Evolutionary conservation across 2,888 invertebrate species (phyloP), one percentile per base, ranked within the genome.

Genomic region (Netelia inedita): DNA sequence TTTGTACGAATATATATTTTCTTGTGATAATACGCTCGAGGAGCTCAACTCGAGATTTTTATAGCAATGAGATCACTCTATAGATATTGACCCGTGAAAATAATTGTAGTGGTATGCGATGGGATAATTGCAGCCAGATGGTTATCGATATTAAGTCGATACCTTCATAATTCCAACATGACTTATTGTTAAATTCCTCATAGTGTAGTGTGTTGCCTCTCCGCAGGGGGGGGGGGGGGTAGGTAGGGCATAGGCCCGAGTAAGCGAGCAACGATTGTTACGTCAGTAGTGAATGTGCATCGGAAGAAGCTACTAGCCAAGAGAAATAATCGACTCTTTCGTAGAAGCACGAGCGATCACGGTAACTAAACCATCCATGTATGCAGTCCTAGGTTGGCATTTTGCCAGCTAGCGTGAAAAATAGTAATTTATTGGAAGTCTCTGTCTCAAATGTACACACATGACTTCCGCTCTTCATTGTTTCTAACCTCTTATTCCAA

Each of bases 381-480:
- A 50, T 76, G 14, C 53, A 35, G 10, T 57, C 61, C 16, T 73
- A 55, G 43, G 16, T 50, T 79, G 79, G 73, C 83, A 69, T 68
- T 55, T n/a, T 16, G 79, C 83, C 79, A 83, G 68, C 43, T n/a
- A 43, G 41, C n/a, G 2, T 57, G 79, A 69, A 79, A 78, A 76
- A 76, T 66, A 68, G 35, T 19, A 68, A 75, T 75, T 71, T 65
- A 74, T 28, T 23, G 28, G 65, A 8, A 19, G 16, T 35, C 14
- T 41, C 55, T 16, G 43, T 61, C 41, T 6, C 63, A 55, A 55
- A 61, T 61, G 21, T 19, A 35, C 63, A 63, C 35, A 88, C 87
- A 85, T 87, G 82, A 69, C 85, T 81, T 78, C 86, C 66, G 75
- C 28, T 81, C 28, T 75, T 76, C 69, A 63, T 82, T 63, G 85